phyloP scores from a whole-genome alignment of 2,797 vertebrate genomes.

The Propithecus perrieri region DNA sequence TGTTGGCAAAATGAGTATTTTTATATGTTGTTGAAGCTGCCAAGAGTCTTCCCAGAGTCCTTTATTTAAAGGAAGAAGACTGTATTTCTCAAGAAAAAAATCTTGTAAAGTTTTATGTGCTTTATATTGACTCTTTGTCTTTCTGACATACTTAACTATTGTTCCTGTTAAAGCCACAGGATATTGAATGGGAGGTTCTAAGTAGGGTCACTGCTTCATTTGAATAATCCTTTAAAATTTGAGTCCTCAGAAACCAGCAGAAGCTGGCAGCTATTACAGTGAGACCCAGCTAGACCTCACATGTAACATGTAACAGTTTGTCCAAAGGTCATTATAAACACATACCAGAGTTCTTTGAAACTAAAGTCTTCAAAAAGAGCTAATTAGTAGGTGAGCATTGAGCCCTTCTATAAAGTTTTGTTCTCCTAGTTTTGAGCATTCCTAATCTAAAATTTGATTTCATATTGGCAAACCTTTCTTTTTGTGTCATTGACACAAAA shows the following conservation, averaged over 20 bases:
- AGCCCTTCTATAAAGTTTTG: background rate
- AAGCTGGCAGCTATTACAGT: background rate
- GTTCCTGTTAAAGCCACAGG: constrained; percentile 59
- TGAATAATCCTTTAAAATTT: constrained; percentile 62
- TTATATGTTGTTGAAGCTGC: constrained; percentile 33
- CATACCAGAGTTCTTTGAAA: background rate
- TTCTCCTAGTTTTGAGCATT: background rate
- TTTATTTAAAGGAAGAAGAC: constrained; percentile 64
- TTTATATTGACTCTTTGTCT: constrained; percentile 61
- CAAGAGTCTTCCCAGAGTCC: constrained; percentile 32
- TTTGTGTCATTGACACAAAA: background rate
- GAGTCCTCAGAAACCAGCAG: background rate
- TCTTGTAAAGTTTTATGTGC: background rate
- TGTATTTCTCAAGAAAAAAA: constrained; percentile 63
- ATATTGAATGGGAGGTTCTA: constrained; percentile 43
- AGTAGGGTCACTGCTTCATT: constrained; percentile 54
- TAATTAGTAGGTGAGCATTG: background rate
- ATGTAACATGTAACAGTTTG: background rate
- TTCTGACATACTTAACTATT: constrained; percentile 49
- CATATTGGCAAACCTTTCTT: background rate
- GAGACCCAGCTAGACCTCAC: background rate
- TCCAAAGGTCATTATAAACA: constrained; percentile 38
- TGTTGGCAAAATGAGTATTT: constrained; percentile 56
- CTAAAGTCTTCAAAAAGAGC: background rate
- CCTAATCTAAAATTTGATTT: constrained; percentile 20